Conservation (phyloP, 2,113 vertebrate genomes). For the Chaetodon trifascialis region DNA sequence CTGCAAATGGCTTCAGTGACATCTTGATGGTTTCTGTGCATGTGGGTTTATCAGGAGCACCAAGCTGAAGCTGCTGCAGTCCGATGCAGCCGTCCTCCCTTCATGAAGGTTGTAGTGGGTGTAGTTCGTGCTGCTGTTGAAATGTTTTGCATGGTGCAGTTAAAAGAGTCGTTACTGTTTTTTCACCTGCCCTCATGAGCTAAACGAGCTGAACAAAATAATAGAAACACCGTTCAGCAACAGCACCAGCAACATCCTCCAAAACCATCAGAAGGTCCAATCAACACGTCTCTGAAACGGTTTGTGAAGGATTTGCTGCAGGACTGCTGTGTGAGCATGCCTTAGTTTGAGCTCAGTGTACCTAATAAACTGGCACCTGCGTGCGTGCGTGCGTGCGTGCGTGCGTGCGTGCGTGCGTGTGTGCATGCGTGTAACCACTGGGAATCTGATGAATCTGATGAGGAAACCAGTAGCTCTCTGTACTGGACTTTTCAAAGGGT, state of each 20-base stretch:
- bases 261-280: background rate
- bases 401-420: no score
- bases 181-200: background rate
- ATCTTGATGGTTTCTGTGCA: background rate
- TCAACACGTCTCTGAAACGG: background rate
- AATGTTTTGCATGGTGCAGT: background rate
- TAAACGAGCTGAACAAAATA: background rate
- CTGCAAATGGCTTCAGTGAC: background rate
- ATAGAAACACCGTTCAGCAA: no score
- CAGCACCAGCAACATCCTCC: rapidly evolving
- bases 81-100: background rate
- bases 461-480: background rate
- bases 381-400: no score
- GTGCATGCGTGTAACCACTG: background rate
- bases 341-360: background rate
- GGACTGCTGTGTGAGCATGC: no score
- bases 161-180: no score
- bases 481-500: background rate
- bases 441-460: background rate
- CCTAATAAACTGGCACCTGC: background rate
- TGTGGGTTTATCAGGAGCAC: background rate
- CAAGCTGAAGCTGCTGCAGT: background rate
- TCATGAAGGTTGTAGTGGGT: background rate
- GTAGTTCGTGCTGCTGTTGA: background rate
- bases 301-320: no score